Base-by-base conservation (phyloP, 1,140 invertebrate genomes). In the Sweltsa coloradensis region DNA sequence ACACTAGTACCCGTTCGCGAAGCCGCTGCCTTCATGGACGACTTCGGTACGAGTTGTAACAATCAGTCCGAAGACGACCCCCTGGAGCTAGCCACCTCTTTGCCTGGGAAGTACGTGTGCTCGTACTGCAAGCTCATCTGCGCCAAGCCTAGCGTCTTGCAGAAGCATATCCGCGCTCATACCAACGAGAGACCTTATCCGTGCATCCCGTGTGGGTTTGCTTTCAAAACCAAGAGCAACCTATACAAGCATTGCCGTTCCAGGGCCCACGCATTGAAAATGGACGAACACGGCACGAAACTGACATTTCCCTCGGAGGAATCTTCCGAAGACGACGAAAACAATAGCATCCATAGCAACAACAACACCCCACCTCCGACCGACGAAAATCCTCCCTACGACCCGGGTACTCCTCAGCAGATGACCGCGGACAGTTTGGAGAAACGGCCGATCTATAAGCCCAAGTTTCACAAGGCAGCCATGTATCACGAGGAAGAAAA, bases 191-290 rank as follows among this genome's bases (percentile, higher is more conserved):
- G 90, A 41, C 89, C 89, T 18, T 95, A 82, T 70, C 89, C 89
- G 11, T 95, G 90, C 67, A 67, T 74, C 39, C 79, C 81, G 19
- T 95, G 90, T 64, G 88, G 87, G 42, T 88, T 93, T 64, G 84
- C 87, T 45, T 94, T 94, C 68, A 95, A 95, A 65, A 95, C 90
- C 2, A 89, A 89, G 60, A 92, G 88, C 54, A 95, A 95, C 64
- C 71, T 93, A 46, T 91, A 91, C 62, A 95, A 94, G 63, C 90
- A 95, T 61, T 82, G 84, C 56, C 74, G 82, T 53, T 89, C 89
- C 1, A 71, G 86, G 51, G 78, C 88, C 13, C 89, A 94, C 58
- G 76, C 79, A 19, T 72, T 84, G 36, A 76, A 82, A 53, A 63
- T 73, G 51, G 72, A 78, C 49, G 78, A 76, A 24, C 61, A 19